Percentiles rank a stretch among this genome's conserved stretches.
Conservation (phyloP, 2,888 invertebrate genomes). For the Calameuta idolon region DNA sequence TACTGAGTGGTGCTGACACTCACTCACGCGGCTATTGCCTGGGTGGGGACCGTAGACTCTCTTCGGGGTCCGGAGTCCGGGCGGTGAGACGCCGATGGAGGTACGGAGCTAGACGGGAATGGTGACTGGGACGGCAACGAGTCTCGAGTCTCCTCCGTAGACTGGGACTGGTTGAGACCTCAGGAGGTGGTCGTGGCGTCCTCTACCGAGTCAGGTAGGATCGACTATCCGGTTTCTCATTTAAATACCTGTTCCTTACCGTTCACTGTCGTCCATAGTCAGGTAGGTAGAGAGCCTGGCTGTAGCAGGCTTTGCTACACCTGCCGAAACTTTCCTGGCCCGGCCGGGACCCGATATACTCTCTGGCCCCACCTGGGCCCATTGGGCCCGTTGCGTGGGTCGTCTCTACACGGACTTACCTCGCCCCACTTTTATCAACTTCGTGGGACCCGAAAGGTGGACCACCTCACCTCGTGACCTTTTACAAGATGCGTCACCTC, state of each 20-base stretch:
- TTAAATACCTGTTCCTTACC: conserved; percentile 58
- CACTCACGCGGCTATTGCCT: conserved; percentile 40
- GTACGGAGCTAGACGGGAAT: conserved; percentile 1
- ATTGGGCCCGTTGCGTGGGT: neutral
- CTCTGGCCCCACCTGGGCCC: neutral
- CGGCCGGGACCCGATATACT: neutral
- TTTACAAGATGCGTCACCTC: neutral
- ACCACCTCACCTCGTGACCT: neutral
- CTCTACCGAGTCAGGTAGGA: conserved; percentile 50
- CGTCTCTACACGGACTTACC: neutral
- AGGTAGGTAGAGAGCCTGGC: conserved; percentile 23
- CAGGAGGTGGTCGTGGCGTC: conserved; percentile 50
- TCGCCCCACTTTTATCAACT: neutral
- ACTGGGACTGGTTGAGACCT: conserved; percentile 20
- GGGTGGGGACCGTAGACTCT: conserved; percentile 38
- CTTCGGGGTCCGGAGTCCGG: conserved; percentile 16
- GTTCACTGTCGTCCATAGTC: conserved; percentile 43
- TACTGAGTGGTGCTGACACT: conserved; percentile 55
- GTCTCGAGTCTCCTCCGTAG: conserved; percentile 31
- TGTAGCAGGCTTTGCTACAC: conserved; percentile 20
- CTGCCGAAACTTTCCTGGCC: conserved; percentile 25
- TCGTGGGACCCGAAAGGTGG: neutral
- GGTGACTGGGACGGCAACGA: conserved; percentile 29
- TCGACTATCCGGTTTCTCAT: conserved; percentile 55
- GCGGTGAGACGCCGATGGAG: conserved; percentile 28